Evolutionary conservation across 2,888 invertebrate species (phyloP).

Genomic region (Agonopterix heracliana): DNA sequence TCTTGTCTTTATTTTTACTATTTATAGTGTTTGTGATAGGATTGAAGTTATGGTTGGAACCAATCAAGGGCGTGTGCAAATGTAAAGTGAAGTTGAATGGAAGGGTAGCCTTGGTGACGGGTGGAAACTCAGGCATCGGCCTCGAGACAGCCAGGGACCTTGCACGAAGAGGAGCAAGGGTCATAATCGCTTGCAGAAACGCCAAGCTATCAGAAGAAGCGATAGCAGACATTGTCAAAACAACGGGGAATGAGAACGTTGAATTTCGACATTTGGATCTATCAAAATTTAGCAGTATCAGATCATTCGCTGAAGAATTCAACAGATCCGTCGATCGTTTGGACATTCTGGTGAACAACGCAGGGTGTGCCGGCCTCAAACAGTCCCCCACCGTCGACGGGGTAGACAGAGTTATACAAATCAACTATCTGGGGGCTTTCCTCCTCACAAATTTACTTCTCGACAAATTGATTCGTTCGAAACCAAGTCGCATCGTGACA

Average conservation of each 20-base stretch:
- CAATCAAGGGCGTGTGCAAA: conserved; percentile 36
- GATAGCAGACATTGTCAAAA: conserved; percentile 80
- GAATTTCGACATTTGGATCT: conserved; percentile 74
- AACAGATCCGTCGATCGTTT: conserved; percentile 63
- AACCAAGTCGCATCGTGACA: conserved; percentile 58
- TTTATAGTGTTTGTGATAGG: conserved; percentile 13
- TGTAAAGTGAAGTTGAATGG: conserved; percentile 49
- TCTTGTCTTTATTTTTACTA: conserved; percentile 5
- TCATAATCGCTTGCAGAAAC: conserved; percentile 86
- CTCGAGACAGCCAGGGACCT: conserved; percentile 83
- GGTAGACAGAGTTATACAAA: conserved; percentile 77
- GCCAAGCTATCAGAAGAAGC: conserved; percentile 81
- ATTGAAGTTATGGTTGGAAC: conserved; percentile 25
- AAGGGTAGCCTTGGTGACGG: conserved; percentile 84
- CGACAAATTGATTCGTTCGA: conserved; percentile 53
- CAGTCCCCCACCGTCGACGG: conserved; percentile 74
- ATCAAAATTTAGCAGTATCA: conserved; percentile 64
- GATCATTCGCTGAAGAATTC: conserved; percentile 78
- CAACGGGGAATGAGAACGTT: conserved; percentile 82
- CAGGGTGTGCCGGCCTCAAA: conserved; percentile 62
- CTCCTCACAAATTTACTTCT: conserved; percentile 81
- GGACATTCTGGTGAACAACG: conserved; percentile 80
- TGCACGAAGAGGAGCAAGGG: conserved; percentile 81
- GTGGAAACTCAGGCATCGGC: conserved; percentile 89
- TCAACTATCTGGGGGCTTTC: conserved; percentile 84